phyloP scores from a whole-genome alignment of 2,888 invertebrate species.

The Apodemia duryi region DNA sequence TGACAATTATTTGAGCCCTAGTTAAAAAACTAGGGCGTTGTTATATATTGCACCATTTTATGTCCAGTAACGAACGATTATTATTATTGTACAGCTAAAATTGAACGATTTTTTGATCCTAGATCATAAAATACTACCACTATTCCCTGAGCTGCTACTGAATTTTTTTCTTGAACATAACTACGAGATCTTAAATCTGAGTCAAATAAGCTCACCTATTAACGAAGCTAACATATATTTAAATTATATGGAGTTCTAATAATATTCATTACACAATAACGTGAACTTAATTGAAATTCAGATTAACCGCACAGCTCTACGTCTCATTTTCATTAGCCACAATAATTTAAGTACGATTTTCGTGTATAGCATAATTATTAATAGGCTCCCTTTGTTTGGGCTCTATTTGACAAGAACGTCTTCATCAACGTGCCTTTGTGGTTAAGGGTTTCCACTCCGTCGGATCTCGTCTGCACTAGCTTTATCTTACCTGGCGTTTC shows the following conservation, averaged over 20 bases:
- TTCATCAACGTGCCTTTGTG: constrained; percentile 58
- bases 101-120: too few relatives aligned
- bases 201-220: too few relatives aligned
- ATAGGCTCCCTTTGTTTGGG: constrained; percentile 34
- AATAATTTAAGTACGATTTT: constrained; percentile 20
- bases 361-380: constrained; percentile 29
- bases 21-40: too few relatives aligned
- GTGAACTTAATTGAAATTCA: constrained; percentile 5
- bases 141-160: too few relatives aligned
- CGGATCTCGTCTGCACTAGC: constrained; percentile 42
- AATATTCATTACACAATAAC: constrained; percentile 7
- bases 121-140: too few relatives aligned
- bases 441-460: constrained; percentile 54
- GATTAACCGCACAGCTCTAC: constrained; percentile 21
- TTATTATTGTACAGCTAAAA: too few relatives aligned
- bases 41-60: too few relatives aligned
- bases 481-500: constrained; percentile 46
- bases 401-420: constrained; percentile 52
- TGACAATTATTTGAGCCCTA: too few relatives aligned
- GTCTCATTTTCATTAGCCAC: constrained; percentile 17
- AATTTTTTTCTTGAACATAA: too few relatives aligned
- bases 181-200: too few relatives aligned
- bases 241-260: neutral
- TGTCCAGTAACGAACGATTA: too few relatives aligned
- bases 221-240: neutral